Evolutionary conservation across 2,797 vertebrate species (phyloP).

Genomic region (Anguilla megastoma): DNA sequence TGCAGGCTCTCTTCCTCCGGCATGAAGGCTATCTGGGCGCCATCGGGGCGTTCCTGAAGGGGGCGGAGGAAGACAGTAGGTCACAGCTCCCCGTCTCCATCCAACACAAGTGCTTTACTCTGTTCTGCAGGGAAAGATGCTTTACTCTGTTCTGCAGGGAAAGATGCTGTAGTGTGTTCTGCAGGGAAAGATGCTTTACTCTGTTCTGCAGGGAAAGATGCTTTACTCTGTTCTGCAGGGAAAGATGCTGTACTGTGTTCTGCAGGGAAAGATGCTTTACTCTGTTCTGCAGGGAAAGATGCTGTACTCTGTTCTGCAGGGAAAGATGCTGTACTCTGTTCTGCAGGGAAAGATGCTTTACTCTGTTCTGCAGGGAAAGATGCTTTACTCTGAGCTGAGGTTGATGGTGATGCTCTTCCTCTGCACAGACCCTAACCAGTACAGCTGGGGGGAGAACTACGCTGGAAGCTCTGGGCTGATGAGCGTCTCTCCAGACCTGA

Average conservation of each 20-base stretch:
- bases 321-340: neutral
- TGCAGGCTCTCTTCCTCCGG: conserved; percentile 95
- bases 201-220: too few species aligned
- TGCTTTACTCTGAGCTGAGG: neutral
- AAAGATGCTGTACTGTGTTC: too few species aligned
- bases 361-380: neutral
- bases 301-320: too few species aligned
- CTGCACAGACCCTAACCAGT: conserved; percentile 90
- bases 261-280: too few species aligned
- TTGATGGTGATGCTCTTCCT: neutral
- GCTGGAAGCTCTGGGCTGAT: conserved; percentile 95
- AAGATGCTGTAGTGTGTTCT: too few species aligned
- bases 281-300: too few species aligned
- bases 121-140: too few species aligned
- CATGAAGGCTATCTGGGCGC: conserved; percentile 97
- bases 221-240: too few species aligned
- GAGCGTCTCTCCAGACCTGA: conserved; percentile 91
- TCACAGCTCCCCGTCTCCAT: conserved; percentile 37
- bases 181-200: too few species aligned
- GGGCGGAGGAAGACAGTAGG: conserved; percentile 98
- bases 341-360: neutral
- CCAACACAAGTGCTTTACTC: too few species aligned
- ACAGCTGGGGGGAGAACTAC: conserved; percentile 99
- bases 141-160: too few species aligned
- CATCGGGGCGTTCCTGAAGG: conserved; percentile 96